Evolutionary conservation across 2,113 vertebrate species (phyloP).

Genomic region (Ursus arctos): DNA sequence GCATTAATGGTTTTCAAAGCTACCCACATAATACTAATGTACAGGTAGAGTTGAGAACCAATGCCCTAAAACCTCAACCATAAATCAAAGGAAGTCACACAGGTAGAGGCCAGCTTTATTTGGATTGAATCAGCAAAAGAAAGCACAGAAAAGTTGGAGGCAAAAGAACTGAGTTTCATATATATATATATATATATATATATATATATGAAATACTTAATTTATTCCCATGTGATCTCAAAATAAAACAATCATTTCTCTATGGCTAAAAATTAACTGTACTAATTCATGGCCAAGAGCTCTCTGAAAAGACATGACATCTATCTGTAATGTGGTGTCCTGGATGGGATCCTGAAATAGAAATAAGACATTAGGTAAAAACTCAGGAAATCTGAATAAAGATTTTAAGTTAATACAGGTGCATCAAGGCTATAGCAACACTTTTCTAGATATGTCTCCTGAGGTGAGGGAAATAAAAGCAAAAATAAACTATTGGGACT

Average conservation of each 20-base stretch:
- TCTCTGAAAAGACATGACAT: neutral
- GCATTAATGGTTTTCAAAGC: neutral
- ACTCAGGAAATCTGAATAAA: neutral
- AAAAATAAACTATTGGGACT: neutral
- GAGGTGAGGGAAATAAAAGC: neutral
- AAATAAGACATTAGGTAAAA: neutral
- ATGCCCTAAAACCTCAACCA: neutral
- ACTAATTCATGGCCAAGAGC: neutral
- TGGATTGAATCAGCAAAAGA: neutral
- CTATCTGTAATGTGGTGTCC: neutral
- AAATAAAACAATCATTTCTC: constrained; percentile 34
- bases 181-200: no score
- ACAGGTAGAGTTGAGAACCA: neutral
- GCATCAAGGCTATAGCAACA: neutral
- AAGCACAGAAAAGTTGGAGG: neutral
- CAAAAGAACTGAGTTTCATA: neutral
- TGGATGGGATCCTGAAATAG: neutral
- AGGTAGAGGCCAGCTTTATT: neutral
- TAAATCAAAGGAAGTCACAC: neutral
- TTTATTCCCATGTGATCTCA: constrained; percentile 10
- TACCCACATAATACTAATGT: neutral
- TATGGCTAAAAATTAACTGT: constrained; percentile 19
- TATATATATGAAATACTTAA: neutral
- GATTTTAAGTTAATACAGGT: constrained; percentile 10
- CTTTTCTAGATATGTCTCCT: neutral